These are phyloP conservation scores for Chascanopsetta lugubris DNA, from an alignment of 2,113 vertebrate species.

Conservation along the genomic window DNA sequence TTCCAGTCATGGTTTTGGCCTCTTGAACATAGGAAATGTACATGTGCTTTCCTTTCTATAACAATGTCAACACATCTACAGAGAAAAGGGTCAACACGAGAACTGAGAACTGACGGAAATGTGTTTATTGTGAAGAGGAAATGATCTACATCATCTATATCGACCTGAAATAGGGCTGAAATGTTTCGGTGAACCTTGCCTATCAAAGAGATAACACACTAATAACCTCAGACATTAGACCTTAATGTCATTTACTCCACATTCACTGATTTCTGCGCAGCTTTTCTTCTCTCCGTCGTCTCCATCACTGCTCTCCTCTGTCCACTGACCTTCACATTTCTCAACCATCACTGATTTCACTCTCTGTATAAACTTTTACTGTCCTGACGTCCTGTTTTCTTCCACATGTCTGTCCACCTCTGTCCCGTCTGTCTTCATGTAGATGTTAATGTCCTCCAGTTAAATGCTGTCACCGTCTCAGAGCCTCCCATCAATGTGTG, in stretches of 20 bases:
- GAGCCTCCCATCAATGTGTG: conserved; percentile 73
- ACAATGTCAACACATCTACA: neutral
- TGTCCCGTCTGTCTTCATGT: conserved; percentile 21
- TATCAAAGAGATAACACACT: conserved; percentile 40
- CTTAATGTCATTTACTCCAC: neutral
- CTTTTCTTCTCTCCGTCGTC: neutral
- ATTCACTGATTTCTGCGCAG: neutral
- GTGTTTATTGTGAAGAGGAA: conserved; percentile 23
- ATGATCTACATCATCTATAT: conserved; percentile 5
- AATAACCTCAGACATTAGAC: conserved; percentile 34
- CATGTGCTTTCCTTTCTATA: conserved; percentile 8
- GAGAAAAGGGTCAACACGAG: conserved; percentile 1
- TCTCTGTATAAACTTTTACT: neutral
- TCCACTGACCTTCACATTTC: conserved; percentile 14
- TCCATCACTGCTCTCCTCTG: conserved; percentile 8
- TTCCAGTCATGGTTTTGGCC: too few relatives aligned
- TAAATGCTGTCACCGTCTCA: conserved; percentile 77
- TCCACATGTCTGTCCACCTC: neutral
- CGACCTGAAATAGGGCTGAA: neutral
- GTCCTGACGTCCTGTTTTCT: neutral
- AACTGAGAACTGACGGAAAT: neutral
- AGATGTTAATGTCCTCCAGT: conserved; percentile 49
- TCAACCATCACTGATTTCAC: conserved; percentile 1
- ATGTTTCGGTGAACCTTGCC: neutral
- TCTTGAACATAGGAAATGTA: too few relatives aligned